These are phyloP conservation scores for Lepeophtheirus salmonis DNA, from an alignment of 1,140 invertebrate genomes.

Conservation along the genomic window DNA sequence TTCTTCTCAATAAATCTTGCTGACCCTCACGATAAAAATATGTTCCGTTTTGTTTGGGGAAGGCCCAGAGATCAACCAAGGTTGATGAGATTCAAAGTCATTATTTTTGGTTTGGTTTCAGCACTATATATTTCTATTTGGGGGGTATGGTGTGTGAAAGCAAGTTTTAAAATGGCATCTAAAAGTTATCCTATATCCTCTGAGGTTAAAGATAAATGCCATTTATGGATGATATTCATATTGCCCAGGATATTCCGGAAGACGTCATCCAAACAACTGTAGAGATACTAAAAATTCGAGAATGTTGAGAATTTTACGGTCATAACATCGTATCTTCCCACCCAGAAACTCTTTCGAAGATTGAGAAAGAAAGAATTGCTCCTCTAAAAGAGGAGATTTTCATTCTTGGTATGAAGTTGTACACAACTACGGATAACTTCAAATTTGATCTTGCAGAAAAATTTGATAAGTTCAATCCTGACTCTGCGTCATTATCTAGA, in stretches of 20 bases:
- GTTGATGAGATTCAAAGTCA: not conserved
- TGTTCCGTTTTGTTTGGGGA: too few species aligned
- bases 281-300: not conserved
- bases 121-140: not conserved
- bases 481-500: too few species aligned
- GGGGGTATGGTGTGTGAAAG: slow-evolving; percentile 1
- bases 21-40: not conserved
- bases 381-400: not conserved
- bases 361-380: not conserved
- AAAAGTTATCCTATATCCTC: not conserved
- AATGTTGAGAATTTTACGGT: not conserved
- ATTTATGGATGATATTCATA: not conserved
- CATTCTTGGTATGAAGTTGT: not conserved
- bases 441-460: not conserved
- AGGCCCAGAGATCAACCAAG: not conserved
- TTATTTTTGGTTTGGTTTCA: not conserved
- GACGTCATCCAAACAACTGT: not conserved
- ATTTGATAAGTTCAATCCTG: too few species aligned
- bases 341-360: not conserved
- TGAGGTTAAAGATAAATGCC: not conserved
- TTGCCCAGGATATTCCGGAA: not conserved
- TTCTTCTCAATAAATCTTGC: not conserved
- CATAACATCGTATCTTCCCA: not conserved
- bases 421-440: not conserved
- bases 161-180: not conserved